These are phyloP conservation scores for Ciconia stormi DNA, from an alignment of 2,113 vertebrate species.

Conservation along the genomic window DNA sequence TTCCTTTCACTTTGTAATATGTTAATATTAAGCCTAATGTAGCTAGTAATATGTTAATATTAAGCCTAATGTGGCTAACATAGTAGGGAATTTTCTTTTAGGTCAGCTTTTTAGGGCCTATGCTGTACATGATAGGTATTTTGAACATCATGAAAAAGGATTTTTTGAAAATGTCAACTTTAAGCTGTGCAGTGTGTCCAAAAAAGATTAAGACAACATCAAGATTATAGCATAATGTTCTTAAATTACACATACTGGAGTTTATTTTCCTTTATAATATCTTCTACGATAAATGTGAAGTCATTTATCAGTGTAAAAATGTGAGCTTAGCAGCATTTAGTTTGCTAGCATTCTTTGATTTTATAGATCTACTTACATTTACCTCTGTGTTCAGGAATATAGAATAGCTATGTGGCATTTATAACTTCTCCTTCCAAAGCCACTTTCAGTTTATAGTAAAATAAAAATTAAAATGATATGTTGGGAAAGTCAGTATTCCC, in stretches of 20 bases:
- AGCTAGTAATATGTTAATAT: not conserved
- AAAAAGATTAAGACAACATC: not conserved
- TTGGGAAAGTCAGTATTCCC: not conserved
- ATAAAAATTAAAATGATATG: not conserved
- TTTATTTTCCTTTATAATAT: constrained; percentile 14
- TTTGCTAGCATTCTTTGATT: not conserved
- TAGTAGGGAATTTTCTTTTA: not conserved
- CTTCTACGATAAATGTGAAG: not conserved
- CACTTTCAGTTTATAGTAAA: not conserved
- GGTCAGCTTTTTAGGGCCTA: not conserved
- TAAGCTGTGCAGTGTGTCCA: not conserved
- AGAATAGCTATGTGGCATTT: not conserved
- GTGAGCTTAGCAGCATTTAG: not conserved
- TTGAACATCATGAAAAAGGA: not conserved
- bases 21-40: not conserved
- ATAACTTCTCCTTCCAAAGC: not conserved
- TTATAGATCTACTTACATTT: not conserved
- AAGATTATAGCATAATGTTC: not conserved
- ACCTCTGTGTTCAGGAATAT: not conserved
- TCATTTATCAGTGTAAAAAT: not conserved
- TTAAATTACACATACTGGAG: not conserved
- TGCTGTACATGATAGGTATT: not conserved
- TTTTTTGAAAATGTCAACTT: not conserved
- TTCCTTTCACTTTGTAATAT: not conserved
- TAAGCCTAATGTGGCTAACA: not conserved